A percentile compares a stretch with the other conserved stretches of the same genome.
Conservation (phyloP, 2,888 invertebrate species). For the Cecidostiba fungosa region DNA sequence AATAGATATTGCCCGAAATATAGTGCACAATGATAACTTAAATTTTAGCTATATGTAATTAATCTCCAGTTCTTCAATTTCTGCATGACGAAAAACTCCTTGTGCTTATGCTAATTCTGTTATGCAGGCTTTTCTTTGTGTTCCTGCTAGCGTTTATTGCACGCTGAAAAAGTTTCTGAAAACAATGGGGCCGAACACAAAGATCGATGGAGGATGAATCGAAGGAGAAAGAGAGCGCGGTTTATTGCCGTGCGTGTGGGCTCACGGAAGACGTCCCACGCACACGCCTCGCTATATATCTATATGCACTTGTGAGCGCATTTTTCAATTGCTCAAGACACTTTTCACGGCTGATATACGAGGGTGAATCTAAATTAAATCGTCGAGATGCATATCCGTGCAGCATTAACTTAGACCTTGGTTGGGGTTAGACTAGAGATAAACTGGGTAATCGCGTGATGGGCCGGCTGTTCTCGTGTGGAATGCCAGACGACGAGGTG, state of each 20-base stretch:
- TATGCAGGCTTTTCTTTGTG: background rate
- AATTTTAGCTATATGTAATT: too few relatives aligned
- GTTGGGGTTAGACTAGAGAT: background rate
- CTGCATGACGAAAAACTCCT: background rate
- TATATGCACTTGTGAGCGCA: background rate
- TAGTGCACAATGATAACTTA: too few relatives aligned
- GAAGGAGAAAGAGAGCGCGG: background rate
- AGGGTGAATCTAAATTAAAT: slow-evolving; percentile 38
- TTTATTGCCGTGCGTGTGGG: slow-evolving; percentile 38
- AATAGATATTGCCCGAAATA: too few relatives aligned
- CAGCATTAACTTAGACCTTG: slow-evolving; percentile 17
- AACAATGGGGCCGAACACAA: slow-evolving; percentile 7
- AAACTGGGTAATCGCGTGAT: slow-evolving; percentile 9
- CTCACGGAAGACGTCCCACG: slow-evolving; percentile 26
- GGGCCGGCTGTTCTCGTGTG: background rate
- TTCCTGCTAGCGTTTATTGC: background rate
- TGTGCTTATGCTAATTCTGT: background rate
- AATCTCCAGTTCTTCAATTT: background rate
- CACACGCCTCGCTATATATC: background rate
- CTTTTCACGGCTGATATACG: background rate
- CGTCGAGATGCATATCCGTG: slow-evolving; percentile 30
- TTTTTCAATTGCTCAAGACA: slow-evolving; percentile 19
- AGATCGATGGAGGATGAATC: background rate
- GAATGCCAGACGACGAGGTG: background rate
- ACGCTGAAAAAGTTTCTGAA: background rate